Percentiles rank a stretch among this genome's conserved stretches.
These are phyloP conservation scores for Prinia subflava DNA, from an alignment of 2,113 vertebrate species.

Conservation along the genomic window DNA sequence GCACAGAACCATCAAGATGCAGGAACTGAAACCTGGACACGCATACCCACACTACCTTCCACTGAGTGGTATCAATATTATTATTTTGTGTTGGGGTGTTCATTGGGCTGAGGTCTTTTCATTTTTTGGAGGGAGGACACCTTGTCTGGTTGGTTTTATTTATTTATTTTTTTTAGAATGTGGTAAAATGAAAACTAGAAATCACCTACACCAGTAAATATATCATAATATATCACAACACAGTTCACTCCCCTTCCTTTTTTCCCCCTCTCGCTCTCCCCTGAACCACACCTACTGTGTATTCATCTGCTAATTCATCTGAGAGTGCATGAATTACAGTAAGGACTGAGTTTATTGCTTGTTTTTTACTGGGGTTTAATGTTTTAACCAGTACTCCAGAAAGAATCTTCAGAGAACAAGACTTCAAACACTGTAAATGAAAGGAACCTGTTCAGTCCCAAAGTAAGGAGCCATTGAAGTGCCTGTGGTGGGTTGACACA, in stretches of 20 bases:
- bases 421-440: not conserved
- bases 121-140: too few species aligned
- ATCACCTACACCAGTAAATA: not conserved
- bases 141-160: not conserved
- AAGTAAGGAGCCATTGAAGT: not conserved
- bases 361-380: not conserved
- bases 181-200: not conserved
- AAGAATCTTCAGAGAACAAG: not conserved
- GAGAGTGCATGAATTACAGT: not conserved
- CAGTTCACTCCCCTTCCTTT: accelerated
- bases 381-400: not conserved
- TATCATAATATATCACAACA: not conserved
- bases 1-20: not conserved
- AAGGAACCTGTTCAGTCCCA: not conserved
- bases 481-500: not conserved
- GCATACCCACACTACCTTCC: not conserved
- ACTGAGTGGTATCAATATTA: not conserved
- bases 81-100: accelerated
- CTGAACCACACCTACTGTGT: not conserved
- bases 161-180: not conserved
- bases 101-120: too few species aligned
- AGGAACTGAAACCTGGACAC: not conserved
- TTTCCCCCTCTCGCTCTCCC: accelerated
- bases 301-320: not conserved
- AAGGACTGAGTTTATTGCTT: not conserved